A percentile compares a stretch with the other conserved stretches of the same genome.
Conservation (phyloP, 2,797 vertebrate genomes). For the Lates japonicus region DNA sequence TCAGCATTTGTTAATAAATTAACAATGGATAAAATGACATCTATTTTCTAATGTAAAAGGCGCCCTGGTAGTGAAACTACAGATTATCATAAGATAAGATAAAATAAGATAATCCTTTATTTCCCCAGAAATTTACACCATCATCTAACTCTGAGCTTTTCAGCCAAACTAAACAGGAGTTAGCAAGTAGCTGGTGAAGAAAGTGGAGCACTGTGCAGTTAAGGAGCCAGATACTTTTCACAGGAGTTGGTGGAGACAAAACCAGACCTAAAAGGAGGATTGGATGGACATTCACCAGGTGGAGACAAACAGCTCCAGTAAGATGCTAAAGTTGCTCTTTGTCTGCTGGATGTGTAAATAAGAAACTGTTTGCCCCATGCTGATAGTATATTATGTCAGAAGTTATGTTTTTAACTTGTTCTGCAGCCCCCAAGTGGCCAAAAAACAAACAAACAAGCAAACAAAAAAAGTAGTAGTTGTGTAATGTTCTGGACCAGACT, state of each 20-base stretch:
- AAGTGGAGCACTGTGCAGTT: background rate
- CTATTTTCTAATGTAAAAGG: background rate
- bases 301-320: background rate
- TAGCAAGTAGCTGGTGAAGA: background rate
- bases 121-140: too few relatives aligned
- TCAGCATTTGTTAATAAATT: background rate
- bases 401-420: background rate
- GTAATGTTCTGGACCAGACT: conserved; percentile 20
- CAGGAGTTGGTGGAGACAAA: background rate
- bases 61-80: too few relatives aligned
- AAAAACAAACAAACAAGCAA: background rate
- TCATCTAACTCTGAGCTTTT: background rate
- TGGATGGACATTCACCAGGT: background rate
- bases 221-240: background rate
- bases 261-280: background rate
- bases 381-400: background rate
- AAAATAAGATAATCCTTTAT: too few relatives aligned
- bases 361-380: background rate
- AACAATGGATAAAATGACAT: background rate
- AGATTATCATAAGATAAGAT: too few relatives aligned
- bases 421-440: conserved; percentile 3
- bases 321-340: background rate
- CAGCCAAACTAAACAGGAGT: background rate
- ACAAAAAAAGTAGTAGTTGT: background rate
- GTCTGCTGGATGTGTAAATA: conserved; percentile 18